phyloP scores from a whole-genome alignment of 2,888 invertebrate species.

The Drosophila rubida region DNA sequence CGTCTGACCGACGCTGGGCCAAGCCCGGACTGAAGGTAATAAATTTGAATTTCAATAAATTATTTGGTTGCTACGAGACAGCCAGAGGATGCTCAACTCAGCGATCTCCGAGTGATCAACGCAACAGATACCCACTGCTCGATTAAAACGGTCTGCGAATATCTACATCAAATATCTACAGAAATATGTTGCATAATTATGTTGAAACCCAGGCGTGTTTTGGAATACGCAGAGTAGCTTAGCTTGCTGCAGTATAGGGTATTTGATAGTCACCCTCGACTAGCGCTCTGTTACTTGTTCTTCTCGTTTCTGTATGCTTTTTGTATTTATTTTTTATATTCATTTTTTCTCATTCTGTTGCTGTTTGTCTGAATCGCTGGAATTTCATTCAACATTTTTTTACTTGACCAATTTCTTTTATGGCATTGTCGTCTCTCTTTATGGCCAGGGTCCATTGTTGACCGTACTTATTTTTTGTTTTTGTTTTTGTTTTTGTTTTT shows the following conservation, averaged over 20 bases:
- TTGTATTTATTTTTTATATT: background rate
- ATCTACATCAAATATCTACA: too few species aligned
- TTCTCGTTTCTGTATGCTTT: conserved; percentile 21
- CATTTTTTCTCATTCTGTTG: conserved; percentile 17
- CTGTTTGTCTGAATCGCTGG: conserved; percentile 59
- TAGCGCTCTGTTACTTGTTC: conserved; percentile 28
- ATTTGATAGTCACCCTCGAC: conserved; percentile 1
- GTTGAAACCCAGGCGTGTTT: background rate
- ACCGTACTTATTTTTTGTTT: conserved; percentile 15
- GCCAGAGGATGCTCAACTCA: conserved; percentile 41
- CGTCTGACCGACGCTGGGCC: conserved; percentile 41
- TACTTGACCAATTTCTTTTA: conserved; percentile 74
- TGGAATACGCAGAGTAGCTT: too few species aligned
- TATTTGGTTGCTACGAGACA: conserved; percentile 78
- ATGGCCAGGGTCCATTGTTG: conserved; percentile 55
- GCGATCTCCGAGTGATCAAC: conserved; percentile 11
- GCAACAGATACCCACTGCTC: background rate
- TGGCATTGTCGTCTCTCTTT: conserved; percentile 29
- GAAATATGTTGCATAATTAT: background rate
- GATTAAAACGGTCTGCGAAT: too few species aligned
- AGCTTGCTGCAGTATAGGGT: conserved; percentile 23
- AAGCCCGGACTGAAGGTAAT: conserved; percentile 72
- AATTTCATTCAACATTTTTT: conserved; percentile 76
- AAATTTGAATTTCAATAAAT: conserved; percentile 83
- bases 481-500: background rate